Evolutionary conservation across 35 echinoderm and acorn worm species (phyloP), one percentile per base, ranked within the genome.

Genomic region (Heliocidaris erythrogramma): DNA sequence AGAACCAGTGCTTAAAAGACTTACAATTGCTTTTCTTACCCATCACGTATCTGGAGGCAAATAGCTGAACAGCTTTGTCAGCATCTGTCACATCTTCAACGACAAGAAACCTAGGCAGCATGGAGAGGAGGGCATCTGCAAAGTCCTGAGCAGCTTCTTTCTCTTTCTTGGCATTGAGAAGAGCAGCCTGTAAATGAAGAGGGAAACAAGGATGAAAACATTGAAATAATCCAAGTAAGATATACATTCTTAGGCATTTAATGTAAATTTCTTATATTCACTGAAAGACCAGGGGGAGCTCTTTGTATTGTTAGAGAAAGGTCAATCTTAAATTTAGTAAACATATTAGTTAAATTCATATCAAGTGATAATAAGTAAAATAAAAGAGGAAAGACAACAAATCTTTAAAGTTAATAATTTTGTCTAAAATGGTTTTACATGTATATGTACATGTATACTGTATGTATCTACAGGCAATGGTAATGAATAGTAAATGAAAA

Each of bases 11-110:
- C 35, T 42, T 42, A 42, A 42, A 42, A 42, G 35, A 42, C 35
- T 42, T 42, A 42, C 13, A 11, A 7, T 53, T 53, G 8, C 50
- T 7, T 17, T 71, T 14, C 94, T 93, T 95, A 99, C 98, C 96
- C 95, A 94, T 95, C 85, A 97, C 97, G 96, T 97, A 99, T 59
- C 92, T 95, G 47, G 98, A 97, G 4, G 98, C 97, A 93, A 99
- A 99, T 49, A 96, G 92, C 84, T 97, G 97, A 11, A 99, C 86
- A 5, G 78, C 94, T 47, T 97, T 95, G 86, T 99, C 98, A 9
- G 97, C 97, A 30, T 96, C 94, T 17, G 86, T 96, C 1, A 93
- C 94, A 85, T 97, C 95, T 1, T 93, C 90, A 87, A 97, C 92
- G 24, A 47, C 84, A 31, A 99, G 93, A n/a, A 99, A 90, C 49